Percentiles rank a stretch among this genome's conserved stretches.
These are phyloP conservation scores for Phymastichus coffea DNA, from an alignment of 1,140 invertebrate species.

Conservation along the genomic window DNA sequence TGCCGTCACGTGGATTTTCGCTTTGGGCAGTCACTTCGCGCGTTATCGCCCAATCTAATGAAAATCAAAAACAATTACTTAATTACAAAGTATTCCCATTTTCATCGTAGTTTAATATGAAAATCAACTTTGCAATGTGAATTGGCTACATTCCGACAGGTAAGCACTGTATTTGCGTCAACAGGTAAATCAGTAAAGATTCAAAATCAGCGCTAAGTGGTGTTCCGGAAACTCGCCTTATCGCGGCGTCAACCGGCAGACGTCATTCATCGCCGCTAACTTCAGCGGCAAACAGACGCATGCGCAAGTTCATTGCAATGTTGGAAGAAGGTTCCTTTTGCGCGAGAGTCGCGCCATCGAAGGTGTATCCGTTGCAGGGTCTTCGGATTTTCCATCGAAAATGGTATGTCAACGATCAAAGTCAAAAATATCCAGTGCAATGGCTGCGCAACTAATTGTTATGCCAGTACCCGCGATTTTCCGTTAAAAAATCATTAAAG, in stretches of 20 bases:
- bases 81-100: no score
- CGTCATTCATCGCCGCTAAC: no score
- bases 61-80: no score
- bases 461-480: background rate
- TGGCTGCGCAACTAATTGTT: background rate
- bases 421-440: conserved; percentile 7
- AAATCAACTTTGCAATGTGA: no score
- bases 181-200: background rate
- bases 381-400: conserved; percentile 1
- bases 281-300: background rate
- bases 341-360: background rate
- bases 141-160: no score
- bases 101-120: no score
- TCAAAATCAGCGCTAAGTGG: no score
- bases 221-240: background rate
- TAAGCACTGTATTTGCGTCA: no score
- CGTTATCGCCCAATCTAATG: no score
- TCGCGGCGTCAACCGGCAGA: no score
- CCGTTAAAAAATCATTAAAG: background rate
- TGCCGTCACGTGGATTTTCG: no score
- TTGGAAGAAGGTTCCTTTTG: conserved; percentile 7
- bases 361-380: conserved; percentile 3
- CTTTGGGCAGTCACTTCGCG: no score
- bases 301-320: conserved; percentile 7
- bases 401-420: conserved; percentile 12